Conservation (phyloP, 2,888 invertebrate species). For the Pediacus dermestoides region DNA sequence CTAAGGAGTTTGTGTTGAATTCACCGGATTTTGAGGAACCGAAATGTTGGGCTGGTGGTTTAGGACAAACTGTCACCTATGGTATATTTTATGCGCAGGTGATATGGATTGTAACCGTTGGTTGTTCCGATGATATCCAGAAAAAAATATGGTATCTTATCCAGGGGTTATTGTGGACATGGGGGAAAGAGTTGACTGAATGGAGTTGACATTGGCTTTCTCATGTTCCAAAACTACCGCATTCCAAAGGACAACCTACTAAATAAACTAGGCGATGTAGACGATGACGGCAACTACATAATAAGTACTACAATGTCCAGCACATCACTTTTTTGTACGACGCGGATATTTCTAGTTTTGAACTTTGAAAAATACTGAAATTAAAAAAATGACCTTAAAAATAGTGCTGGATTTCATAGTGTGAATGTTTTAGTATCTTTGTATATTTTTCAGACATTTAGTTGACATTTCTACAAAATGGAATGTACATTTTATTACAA, state of each 20-base stretch:
- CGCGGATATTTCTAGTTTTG: too few species aligned
- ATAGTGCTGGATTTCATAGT: too few species aligned
- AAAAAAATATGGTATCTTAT: constrained; percentile 62
- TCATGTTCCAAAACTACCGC: constrained; percentile 75
- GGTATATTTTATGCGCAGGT: constrained; percentile 86
- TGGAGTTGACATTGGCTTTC: constrained; percentile 91
- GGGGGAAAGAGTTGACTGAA: constrained; percentile 87
- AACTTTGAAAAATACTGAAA: too few species aligned
- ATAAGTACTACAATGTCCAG: too few species aligned
- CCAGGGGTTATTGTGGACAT: constrained; percentile 85
- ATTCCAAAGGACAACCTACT: constrained; percentile 76
- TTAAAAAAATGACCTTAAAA: too few species aligned
- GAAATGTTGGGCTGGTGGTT: constrained; percentile 81
- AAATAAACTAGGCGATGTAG: constrained; percentile 84
- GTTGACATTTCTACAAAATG: too few species aligned
- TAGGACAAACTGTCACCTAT: constrained; percentile 81
- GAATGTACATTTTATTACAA: too few species aligned
- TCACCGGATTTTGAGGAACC: constrained; percentile 75
- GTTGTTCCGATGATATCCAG: constrained; percentile 78
- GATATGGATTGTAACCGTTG: constrained; percentile 83
- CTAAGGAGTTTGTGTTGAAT: constrained; percentile 68
- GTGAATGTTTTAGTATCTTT: too few species aligned
- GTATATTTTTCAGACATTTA: too few species aligned
- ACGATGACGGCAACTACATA: constrained; percentile 75
- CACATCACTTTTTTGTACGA: too few species aligned